A percentile compares a stretch with the other conserved stretches of the same genome.
Evolutionary conservation across 2,888 invertebrate genomes (phyloP).

Genomic region (Macrosoma leucophasiata): DNA sequence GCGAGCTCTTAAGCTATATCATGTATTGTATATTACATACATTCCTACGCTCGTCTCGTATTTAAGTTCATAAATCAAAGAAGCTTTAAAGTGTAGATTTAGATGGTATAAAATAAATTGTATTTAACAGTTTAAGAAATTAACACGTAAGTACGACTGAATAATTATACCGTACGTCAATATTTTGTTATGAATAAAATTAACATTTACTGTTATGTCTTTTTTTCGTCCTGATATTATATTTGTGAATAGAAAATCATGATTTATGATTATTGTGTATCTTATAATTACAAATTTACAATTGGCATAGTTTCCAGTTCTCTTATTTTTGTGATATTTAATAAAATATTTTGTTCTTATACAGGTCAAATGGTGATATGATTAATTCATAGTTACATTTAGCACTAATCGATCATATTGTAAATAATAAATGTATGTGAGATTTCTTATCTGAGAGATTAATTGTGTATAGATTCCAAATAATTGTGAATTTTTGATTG

Average conservation of each 20-base stretch:
- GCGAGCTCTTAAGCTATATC: too few relatives aligned
- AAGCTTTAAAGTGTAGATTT: constrained; percentile 64
- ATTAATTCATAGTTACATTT: constrained; percentile 14
- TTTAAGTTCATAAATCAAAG: constrained; percentile 55
- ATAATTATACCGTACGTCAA: neutral
- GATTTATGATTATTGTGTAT: too few relatives aligned
- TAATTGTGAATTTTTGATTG: constrained; percentile 8
- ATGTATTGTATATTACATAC: constrained; percentile 33
- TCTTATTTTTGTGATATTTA: constrained; percentile 17
- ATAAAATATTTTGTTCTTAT: constrained; percentile 5
- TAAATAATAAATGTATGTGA: constrained; percentile 28
- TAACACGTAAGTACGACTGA: constrained; percentile 11
- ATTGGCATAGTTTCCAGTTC: constrained; percentile 5
- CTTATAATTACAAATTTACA: too few relatives aligned
- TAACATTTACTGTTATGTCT: too few relatives aligned
- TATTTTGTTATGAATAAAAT: too few relatives aligned
- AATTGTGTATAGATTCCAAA: constrained; percentile 11
- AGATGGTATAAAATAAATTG: too few relatives aligned
- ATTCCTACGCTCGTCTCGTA: constrained; percentile 31
- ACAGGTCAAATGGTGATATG: constrained; percentile 19
- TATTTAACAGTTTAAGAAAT: constrained; percentile 35
- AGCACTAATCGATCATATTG: constrained; percentile 24
- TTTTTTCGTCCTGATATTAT: constrained; percentile 19
- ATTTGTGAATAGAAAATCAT: constrained; percentile 13
- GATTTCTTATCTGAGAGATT: constrained; percentile 5